Evolutionary conservation across 2,888 invertebrate species (phyloP), one percentile per base, ranked within the genome.

Genomic region (Caenorhabditis wallacei): DNA sequence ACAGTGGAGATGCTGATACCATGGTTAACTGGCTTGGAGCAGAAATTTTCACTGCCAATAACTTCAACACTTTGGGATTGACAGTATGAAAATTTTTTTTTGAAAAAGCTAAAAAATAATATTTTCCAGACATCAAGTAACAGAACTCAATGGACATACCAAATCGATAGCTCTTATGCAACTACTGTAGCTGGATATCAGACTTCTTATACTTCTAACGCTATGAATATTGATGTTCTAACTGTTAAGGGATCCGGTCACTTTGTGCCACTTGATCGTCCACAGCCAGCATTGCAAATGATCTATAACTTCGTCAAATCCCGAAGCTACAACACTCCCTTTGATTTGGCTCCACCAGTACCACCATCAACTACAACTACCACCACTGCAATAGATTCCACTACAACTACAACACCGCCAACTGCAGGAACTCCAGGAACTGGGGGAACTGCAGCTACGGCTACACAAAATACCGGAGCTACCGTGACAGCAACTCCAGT

Each of bases 211-310:
- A 61, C 61, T n/a, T 72, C 57, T 0, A 63, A 61, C n/a, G 20
- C 64, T 5, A 37, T 72, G 0, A 83, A 76, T 13, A 37, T 86
- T 11, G 84, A 86, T 64, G 84, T 86, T 11, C 43, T 86, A 0
- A 86, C 86, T 37, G 84, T 84, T 3, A 86, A 86, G 82, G 87
- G 87, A 35, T 82, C 87, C 11, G 87, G 87, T 26, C 87, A 87
- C 61, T 83, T 85, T 53, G 87, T 87, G 0, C 85, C 87, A 22
- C 78, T 84, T 13, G 87, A 87, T 68, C 70, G 87, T 8, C 87
- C 87, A 13, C 82, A 80, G 26, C 81, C 82, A 64, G 82, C 85
- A 7, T 81, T 80, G 5, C 87, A 87, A 46, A 80, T 87, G 84
- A 84, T 87, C 3, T 85, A 81, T 66, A 87, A 87, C 54, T 85